Percentiles rank a stretch among this genome's conserved stretches.
Conservation (phyloP, 2,113 vertebrate species). For the Tichodroma muraria region DNA sequence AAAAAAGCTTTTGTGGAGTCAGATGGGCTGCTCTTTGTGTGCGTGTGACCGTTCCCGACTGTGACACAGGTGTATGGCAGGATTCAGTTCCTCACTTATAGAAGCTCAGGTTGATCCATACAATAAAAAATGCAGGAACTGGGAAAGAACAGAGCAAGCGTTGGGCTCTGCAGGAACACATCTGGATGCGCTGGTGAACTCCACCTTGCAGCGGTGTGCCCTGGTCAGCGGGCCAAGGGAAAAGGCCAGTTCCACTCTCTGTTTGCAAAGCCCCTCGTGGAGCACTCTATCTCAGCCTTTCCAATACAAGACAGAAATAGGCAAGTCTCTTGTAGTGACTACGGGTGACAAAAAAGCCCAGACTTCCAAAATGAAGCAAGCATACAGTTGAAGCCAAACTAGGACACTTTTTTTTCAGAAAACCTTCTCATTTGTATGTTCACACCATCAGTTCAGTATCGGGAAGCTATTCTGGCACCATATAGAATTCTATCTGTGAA, state of each 20-base stretch:
- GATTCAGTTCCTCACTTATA: not conserved
- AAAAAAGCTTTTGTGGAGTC: no score
- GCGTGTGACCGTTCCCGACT: no score
- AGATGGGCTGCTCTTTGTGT: no score
- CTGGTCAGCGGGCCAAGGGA: not conserved
- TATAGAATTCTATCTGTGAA: not conserved
- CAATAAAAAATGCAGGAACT: not conserved
- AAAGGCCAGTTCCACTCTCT: not conserved
- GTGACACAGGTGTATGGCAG: rapidly evolving
- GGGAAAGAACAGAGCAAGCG: not conserved
- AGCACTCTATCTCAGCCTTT: not conserved
- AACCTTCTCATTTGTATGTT: not conserved
- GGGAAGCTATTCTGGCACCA: not conserved
- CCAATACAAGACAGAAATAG: not conserved
- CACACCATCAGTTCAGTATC: not conserved
- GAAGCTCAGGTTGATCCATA: not conserved
- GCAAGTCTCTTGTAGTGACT: not conserved
- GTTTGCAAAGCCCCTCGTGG: not conserved
- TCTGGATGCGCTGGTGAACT: not conserved
- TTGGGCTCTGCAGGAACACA: not conserved
- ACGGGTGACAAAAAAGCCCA: not conserved
- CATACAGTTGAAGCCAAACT: not conserved
- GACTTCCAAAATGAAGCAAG: not conserved
- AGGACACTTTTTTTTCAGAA: not conserved
- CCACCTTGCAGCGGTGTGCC: not conserved